phyloP scores from a whole-genome alignment of 2,888 invertebrate species.

The Theretra japonica region DNA sequence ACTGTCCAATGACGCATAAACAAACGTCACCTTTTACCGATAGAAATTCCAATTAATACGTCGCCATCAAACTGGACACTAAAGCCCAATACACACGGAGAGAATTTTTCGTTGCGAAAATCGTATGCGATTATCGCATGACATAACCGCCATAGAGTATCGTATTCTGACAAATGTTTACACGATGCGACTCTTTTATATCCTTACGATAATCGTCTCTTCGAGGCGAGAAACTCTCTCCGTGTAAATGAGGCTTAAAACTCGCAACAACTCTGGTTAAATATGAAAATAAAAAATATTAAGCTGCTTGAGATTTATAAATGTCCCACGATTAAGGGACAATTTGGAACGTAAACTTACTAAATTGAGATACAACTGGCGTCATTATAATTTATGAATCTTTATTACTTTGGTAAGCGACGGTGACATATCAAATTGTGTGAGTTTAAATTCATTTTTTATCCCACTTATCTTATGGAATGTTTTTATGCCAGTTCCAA shows the following conservation, averaged over 20 bases:
- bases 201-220: too few species aligned
- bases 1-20: not conserved
- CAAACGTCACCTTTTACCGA: not conserved
- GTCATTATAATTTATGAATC: not conserved
- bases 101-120: too few species aligned
- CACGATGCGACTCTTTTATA: too few species aligned
- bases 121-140: too few species aligned
- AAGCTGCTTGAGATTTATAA: conserved; percentile 36
- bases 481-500: too few species aligned
- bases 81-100: not conserved
- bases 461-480: too few species aligned
- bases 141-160: too few species aligned
- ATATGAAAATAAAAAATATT: not conserved
- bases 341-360: not conserved
- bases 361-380: not conserved
- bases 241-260: too few species aligned
- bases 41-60: conserved; percentile 18
- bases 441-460: too few species aligned
- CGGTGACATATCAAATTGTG: not conserved
- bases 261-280: not conserved
- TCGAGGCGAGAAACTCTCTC: too few species aligned
- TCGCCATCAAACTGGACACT: conserved; percentile 5
- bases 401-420: not conserved
- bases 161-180: too few species aligned
- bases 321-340: conserved; percentile 17